These are phyloP conservation scores for Melanerpes formicivorus DNA, from an alignment of 2,113 vertebrate species.

Conservation along the genomic window DNA sequence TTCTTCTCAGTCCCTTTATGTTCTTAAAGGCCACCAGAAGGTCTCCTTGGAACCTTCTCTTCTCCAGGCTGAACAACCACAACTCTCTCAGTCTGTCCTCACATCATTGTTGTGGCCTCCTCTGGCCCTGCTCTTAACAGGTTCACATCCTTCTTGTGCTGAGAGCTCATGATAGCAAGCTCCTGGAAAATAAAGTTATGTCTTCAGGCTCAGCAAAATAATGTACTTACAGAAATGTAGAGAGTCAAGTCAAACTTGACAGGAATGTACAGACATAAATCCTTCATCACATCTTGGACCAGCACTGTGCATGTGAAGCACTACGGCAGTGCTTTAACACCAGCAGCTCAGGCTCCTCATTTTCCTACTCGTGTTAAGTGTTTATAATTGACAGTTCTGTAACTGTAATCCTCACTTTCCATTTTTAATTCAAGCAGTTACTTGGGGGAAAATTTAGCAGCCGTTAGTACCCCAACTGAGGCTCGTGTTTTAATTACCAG, in stretches of 20 bases:
- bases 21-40: no score
- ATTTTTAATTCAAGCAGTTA: neutral
- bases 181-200: neutral
- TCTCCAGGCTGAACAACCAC: no score
- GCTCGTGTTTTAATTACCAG: neutral
- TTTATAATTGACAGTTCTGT: neutral
- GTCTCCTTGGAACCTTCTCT: no score
- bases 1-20: no score
- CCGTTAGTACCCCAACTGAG: neutral
- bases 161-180: neutral
- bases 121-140: no score
- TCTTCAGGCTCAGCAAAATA: neutral
- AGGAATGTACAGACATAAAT: fast-evolving
- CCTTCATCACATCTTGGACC: fast-evolving
- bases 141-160: no score
- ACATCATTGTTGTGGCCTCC: no score
- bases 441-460: neutral
- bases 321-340: no score
- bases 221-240: neutral
- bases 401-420: neutral
- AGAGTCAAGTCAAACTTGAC: neutral
- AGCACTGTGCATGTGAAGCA: no score
- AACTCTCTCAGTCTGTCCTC: no score
- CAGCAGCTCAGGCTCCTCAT: fast-evolving
- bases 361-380: neutral